These are phyloP conservation scores for Crypturellus undulatus DNA, from an alignment of 2,113 vertebrate species.

Conservation along the genomic window DNA sequence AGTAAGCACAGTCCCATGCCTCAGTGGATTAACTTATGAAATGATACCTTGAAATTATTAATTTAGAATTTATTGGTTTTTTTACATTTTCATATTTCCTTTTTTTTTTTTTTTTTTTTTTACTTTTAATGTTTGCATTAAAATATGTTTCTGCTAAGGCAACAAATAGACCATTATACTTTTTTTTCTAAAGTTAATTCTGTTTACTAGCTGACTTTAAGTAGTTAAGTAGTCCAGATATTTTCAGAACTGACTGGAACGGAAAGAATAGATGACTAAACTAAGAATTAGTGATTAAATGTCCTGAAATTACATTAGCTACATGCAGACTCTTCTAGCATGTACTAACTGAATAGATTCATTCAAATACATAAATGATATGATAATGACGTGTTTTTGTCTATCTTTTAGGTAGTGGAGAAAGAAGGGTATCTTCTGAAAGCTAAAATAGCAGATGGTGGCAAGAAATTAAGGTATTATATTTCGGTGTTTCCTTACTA, in stretches of 20 bases:
- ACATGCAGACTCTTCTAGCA: not conserved
- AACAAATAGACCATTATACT: not conserved
- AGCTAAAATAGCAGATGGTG: constrained; percentile 91
- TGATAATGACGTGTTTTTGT: not conserved
- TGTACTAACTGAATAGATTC: not conserved
- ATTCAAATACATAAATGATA: constrained; percentile 24
- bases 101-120: too few species aligned
- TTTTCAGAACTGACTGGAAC: not conserved
- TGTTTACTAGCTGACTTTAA: not conserved
- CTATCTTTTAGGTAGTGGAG: constrained; percentile 80
- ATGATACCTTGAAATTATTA: not conserved
- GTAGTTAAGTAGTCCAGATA: not conserved
- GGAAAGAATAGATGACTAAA: not conserved
- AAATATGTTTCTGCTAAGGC: not conserved
- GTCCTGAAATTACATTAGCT: not conserved
- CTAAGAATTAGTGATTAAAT: constrained; percentile 2
- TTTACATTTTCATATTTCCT: too few species aligned
- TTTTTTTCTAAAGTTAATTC: not conserved
- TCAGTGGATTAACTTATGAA: not conserved
- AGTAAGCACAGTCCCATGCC: not conserved
- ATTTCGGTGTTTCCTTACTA: not conserved
- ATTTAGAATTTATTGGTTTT: not conserved
- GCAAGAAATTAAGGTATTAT: constrained; percentile 90
- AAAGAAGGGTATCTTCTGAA: constrained; percentile 91
- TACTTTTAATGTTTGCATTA: not conserved